A percentile compares a stretch with the other conserved stretches of the same genome.
Conservation (phyloP, 2,113 vertebrate genomes). For the Pitta sordida region DNA sequence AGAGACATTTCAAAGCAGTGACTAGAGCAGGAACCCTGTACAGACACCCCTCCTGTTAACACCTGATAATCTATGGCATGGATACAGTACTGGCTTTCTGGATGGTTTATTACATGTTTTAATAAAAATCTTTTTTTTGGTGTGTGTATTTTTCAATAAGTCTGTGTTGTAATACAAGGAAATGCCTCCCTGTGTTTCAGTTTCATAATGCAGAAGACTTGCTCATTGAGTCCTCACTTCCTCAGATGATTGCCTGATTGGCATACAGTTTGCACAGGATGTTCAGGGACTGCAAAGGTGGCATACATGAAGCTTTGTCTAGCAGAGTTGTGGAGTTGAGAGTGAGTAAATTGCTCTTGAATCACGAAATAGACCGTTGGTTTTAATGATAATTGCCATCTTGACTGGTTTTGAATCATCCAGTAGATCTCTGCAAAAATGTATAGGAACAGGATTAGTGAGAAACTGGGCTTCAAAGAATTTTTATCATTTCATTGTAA, state of each 20-base stretch:
- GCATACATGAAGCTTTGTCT: neutral
- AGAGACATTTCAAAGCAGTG: neutral
- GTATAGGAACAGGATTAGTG: neutral
- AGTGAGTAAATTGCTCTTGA: neutral
- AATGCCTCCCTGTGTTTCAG: neutral
- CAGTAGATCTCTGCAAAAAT: neutral
- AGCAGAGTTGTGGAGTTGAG: neutral
- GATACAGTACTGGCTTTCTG: neutral
- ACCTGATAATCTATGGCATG: neutral
- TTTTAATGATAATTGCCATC: neutral
- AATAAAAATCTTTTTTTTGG: neutral
- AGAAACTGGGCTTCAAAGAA: neutral
- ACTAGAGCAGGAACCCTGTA: neutral
- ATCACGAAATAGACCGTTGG: neutral
- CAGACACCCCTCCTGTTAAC: neutral
- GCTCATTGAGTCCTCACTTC: neutral
- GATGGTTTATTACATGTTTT: neutral
- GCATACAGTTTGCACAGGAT: neutral
- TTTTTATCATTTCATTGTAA: neutral
- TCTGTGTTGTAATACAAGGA: neutral
- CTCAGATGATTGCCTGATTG: neutral
- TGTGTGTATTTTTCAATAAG: neutral
- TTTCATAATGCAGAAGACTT: neutral
- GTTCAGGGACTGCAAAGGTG: neutral
- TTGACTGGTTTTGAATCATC: neutral